Conservation (phyloP, 2,113 vertebrate species). For the Sialia sialis region DNA sequence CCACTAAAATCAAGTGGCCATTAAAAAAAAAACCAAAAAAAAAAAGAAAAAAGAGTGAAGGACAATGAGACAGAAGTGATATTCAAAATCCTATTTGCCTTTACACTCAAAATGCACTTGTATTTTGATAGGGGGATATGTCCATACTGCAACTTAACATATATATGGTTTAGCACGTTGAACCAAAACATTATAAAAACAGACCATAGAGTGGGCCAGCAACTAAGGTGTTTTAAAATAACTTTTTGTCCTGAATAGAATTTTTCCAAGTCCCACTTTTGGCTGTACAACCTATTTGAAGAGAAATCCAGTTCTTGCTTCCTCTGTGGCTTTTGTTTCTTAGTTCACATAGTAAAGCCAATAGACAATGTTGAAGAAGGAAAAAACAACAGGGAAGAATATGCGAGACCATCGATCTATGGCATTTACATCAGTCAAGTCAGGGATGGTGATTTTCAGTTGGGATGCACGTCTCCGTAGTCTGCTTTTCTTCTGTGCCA, state of each 20-base stretch:
- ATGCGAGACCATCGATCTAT: constrained; percentile 98
- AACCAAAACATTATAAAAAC: constrained; percentile 69
- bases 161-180: constrained; percentile 46
- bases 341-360: constrained; percentile 99
- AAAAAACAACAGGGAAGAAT: constrained; percentile 97
- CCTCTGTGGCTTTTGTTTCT: constrained; percentile 63
- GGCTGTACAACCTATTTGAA: constrained; percentile 81
- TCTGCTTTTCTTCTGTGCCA: constrained; percentile 93
- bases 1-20: neutral
- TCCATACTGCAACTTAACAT: constrained; percentile 50
- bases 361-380: constrained; percentile 97
- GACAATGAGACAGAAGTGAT: neutral
- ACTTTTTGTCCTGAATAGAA: constrained; percentile 84
- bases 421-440: constrained; percentile 98
- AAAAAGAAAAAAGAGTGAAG: neutral
- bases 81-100: constrained; percentile 39
- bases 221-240: constrained; percentile 88
- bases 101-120: constrained; percentile 29
- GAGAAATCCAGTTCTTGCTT: constrained; percentile 78
- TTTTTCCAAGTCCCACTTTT: constrained; percentile 82
- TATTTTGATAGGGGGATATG: constrained; percentile 38
- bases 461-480: constrained; percentile 93
- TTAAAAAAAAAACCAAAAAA: neutral
- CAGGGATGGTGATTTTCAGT: constrained; percentile 95
- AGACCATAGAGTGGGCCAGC: constrained; percentile 83